phyloP scores from a whole-genome alignment of 2,113 vertebrate species.

The Carassius gibelio region DNA sequence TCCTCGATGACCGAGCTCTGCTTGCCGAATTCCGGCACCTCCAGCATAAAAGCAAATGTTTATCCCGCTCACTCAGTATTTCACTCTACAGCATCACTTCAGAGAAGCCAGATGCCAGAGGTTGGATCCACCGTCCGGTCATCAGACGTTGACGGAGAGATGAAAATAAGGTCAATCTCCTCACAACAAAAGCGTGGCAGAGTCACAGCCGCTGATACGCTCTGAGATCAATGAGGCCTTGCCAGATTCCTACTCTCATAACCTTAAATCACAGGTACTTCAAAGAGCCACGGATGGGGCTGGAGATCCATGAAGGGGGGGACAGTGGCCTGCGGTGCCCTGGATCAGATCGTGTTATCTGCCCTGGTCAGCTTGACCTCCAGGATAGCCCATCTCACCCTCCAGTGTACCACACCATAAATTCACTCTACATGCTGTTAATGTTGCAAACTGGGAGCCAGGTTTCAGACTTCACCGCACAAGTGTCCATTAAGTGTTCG shows the following conservation, averaged over 20 bases:
- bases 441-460: constrained; percentile 35
- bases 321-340: constrained; percentile 43
- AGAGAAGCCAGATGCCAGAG: constrained; percentile 52
- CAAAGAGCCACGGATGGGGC: constrained; percentile 54
- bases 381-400: constrained; percentile 42
- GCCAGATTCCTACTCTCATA: constrained; percentile 43
- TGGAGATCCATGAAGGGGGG: constrained; percentile 35
- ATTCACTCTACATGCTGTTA: constrained; percentile 53
- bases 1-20: constrained; percentile 32
- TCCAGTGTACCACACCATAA: constrained; percentile 55
- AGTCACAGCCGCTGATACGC: constrained; percentile 44
- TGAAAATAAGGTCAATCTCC: constrained; percentile 53
- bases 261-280: constrained; percentile 66
- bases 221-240: constrained; percentile 58
- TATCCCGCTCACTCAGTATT: constrained; percentile 59
- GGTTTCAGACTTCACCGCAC: constrained; percentile 47
- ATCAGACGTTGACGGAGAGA: constrained; percentile 38
- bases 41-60: constrained; percentile 54
- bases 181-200: constrained; percentile 46
- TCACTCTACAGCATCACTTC: constrained; percentile 51
- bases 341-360: constrained; percentile 57
- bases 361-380: constrained; percentile 53
- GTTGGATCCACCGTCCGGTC: constrained; percentile 39
- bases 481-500: constrained; percentile 48
- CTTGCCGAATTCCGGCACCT: constrained; percentile 50